Conservation (phyloP, 2,797 vertebrate species). For the Numenius phaeopus region DNA sequence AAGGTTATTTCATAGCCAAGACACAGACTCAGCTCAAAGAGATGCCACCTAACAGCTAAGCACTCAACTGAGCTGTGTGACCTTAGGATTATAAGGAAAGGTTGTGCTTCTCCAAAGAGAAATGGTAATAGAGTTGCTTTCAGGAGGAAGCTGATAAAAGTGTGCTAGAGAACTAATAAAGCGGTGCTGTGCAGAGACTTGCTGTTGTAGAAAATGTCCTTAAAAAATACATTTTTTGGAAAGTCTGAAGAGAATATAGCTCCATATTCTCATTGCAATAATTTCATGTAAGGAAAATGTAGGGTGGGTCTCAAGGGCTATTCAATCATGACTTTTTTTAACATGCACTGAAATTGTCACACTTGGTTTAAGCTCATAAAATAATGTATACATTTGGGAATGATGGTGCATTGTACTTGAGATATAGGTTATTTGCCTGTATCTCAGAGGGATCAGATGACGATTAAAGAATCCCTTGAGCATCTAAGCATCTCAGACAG, state of each 20-base stretch:
- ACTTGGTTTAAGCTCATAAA: slow-evolving; percentile 46
- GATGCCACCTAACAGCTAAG: neutral
- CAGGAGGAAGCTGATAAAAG: slow-evolving; percentile 49
- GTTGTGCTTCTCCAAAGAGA: slow-evolving; percentile 22
- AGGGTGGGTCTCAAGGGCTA: slow-evolving; percentile 54
- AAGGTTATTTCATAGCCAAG: neutral
- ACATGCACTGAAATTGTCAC: slow-evolving; percentile 47
- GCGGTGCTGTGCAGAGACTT: slow-evolving; percentile 20
- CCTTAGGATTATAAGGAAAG: slow-evolving; percentile 33
- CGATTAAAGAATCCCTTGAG: neutral
- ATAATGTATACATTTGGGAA: slow-evolving; percentile 30
- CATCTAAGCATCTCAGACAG: neutral
- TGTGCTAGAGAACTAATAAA: slow-evolving; percentile 51
- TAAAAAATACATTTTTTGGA: neutral
- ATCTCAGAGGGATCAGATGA: slow-evolving; percentile 17
- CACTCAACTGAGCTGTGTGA: neutral
- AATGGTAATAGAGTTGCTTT: slow-evolving; percentile 48
- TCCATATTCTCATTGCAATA: slow-evolving; percentile 30
- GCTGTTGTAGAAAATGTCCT: slow-evolving; percentile 16
- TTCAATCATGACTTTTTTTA: slow-evolving; percentile 25
- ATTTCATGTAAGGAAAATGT: slow-evolving; percentile 62
- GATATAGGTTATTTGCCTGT: slow-evolving; percentile 50
- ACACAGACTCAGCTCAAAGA: neutral
- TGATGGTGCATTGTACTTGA: neutral
- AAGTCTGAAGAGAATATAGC: slow-evolving; percentile 24